Conservation (phyloP, 1,140 invertebrate species). For the Drosophila triauraria region DNA sequence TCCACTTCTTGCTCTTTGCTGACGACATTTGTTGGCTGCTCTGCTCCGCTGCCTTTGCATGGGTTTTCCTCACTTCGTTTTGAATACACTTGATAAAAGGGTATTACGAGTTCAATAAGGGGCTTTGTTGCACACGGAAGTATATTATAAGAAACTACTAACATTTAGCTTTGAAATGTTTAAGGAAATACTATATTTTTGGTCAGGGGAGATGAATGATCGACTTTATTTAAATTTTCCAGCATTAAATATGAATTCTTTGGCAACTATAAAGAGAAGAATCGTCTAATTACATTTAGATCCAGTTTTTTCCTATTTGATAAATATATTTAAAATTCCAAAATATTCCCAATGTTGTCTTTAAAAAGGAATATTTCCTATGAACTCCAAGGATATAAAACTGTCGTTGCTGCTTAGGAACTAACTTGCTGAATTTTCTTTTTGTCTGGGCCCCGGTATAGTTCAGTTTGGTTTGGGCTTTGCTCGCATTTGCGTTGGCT, state of each 20-base stretch:
- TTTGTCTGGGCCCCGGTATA: constrained; percentile 12
- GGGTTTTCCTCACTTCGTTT: constrained; percentile 23
- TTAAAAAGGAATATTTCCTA: too few relatives aligned
- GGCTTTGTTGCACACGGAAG: background rate
- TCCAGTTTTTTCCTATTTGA: too few relatives aligned
- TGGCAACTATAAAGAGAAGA: too few relatives aligned
- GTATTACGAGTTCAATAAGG: background rate
- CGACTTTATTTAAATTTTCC: too few relatives aligned
- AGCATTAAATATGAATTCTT: too few relatives aligned
- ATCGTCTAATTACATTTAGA: too few relatives aligned
- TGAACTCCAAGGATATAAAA: background rate
- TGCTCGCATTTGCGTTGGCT: constrained; percentile 81
- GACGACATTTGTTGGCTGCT: constrained; percentile 73
- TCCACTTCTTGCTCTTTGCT: constrained; percentile 54
- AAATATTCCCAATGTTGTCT: too few relatives aligned
- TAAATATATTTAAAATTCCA: too few relatives aligned
- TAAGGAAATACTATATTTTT: too few relatives aligned
- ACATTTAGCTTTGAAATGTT: background rate
- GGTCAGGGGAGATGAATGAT: too few relatives aligned
- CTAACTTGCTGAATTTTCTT: constrained; percentile 9
- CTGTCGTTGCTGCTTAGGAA: background rate
- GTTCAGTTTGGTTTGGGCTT: constrained; percentile 65
- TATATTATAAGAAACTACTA: too few relatives aligned
- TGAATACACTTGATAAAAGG: constrained; percentile 21
- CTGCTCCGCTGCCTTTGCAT: constrained; percentile 26